Percentiles rank a stretch among this genome's conserved stretches.
Conservation (phyloP, 2,113 vertebrate genomes). For the Brevimyrus niger region DNA sequence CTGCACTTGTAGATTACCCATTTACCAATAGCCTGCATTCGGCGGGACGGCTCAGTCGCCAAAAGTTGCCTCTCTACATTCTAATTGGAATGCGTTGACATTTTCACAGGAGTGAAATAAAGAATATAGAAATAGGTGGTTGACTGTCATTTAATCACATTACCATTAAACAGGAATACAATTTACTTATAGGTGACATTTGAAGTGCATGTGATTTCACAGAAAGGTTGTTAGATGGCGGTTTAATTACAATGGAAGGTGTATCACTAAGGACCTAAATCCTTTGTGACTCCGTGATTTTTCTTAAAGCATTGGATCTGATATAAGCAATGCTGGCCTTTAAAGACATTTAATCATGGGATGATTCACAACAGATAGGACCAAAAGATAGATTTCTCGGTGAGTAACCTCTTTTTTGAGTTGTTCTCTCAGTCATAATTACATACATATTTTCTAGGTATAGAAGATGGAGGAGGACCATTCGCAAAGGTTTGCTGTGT, state of each 20-base stretch:
- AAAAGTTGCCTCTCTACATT: slow-evolving; percentile 36
- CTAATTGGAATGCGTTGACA: slow-evolving; percentile 45
- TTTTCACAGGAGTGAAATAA: slow-evolving; percentile 48
- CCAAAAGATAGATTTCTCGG: neutral
- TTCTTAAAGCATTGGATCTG: neutral
- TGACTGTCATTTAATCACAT: slow-evolving; percentile 42
- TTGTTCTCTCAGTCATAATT: neutral
- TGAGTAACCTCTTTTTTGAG: neutral
- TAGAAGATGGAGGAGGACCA: neutral
- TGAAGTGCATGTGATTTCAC: slow-evolving; percentile 34
- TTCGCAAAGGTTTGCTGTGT: neutral
- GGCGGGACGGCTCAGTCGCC: slow-evolving; percentile 32
- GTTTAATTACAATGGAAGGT: slow-evolving; percentile 6
- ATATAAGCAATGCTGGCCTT: neutral
- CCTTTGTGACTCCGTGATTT: neutral
- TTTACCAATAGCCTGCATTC: slow-evolving; percentile 53
- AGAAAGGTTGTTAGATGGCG: neutral
- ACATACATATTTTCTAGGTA: neutral
- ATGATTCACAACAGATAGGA: neutral
- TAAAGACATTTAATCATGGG: slow-evolving; percentile 7
- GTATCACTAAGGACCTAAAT: neutral
- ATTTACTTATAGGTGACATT: slow-evolving; percentile 50
- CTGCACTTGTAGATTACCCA: slow-evolving; percentile 57
- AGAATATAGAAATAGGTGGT: slow-evolving; percentile 48
- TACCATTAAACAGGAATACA: slow-evolving; percentile 30